Conservation (phyloP, 2,113 vertebrate species). For the Anolis carolinensis region DNA sequence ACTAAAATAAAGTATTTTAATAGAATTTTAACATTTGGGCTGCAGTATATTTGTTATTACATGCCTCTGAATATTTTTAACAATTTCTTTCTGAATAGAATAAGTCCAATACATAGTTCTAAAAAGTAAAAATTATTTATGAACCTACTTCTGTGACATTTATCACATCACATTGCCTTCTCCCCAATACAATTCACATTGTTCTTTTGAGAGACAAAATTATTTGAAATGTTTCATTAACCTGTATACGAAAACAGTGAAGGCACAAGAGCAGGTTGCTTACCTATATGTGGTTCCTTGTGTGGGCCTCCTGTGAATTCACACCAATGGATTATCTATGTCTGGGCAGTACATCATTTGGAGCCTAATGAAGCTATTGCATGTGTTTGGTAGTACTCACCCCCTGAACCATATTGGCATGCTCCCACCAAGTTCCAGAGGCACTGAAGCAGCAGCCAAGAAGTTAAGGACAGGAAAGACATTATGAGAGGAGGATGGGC, state of each 20-base stretch:
- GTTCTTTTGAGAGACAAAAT: constrained; percentile 11
- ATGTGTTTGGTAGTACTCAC: too few relatives aligned
- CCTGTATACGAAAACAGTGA: neutral
- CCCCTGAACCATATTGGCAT: too few relatives aligned
- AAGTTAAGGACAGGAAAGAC: too few relatives aligned
- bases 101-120: neutral
- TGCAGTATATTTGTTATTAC: constrained; percentile 24
- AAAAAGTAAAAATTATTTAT: constrained; percentile 33
- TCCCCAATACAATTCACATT: neutral
- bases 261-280: neutral
- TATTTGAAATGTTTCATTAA: constrained; percentile 17
- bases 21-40: constrained; percentile 24
- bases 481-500: too few relatives aligned
- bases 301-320: too few relatives aligned
- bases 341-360: too few relatives aligned
- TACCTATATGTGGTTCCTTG: too few relatives aligned
- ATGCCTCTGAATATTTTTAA: constrained; percentile 37
- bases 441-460: too few relatives aligned
- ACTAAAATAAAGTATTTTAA: constrained; percentile 28
- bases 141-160: neutral
- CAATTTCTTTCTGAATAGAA: constrained; percentile 1
- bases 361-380: too few relatives aligned
- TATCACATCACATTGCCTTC: neutral
- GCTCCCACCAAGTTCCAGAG: too few relatives aligned
- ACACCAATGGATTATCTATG: too few relatives aligned